Evolutionary conservation across 2,888 invertebrate genomes (phyloP).

Genomic region (Brachypalpus laphriformis): DNA sequence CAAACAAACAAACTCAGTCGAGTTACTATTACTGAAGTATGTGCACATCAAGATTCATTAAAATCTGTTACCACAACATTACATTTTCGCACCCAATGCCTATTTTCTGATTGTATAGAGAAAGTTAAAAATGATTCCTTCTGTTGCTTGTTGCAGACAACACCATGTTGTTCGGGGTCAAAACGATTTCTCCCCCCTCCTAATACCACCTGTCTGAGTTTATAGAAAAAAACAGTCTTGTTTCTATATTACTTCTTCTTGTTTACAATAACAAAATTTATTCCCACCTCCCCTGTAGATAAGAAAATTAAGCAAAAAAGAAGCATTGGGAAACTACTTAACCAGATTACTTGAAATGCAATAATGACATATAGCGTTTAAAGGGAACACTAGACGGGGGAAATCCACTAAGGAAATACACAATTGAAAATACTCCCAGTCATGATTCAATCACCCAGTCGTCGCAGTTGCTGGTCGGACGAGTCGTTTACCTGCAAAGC

Average conservation of each 20-base stretch:
- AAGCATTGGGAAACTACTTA: conserved; percentile 48
- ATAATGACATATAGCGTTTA: conserved; percentile 57
- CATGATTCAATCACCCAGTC: conserved; percentile 65
- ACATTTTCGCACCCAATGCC: neutral
- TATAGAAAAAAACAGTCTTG: neutral
- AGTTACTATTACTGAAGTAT: too few relatives aligned
- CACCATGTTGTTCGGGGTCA: neutral
- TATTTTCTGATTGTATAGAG: neutral
- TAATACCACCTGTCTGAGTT: neutral
- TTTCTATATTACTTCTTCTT: neutral
- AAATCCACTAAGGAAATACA: conserved; percentile 10
- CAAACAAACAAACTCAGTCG: too few relatives aligned
- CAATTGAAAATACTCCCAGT: conserved; percentile 65
- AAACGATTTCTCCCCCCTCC: neutral
- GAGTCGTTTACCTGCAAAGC: conserved; percentile 51
- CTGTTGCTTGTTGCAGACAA: neutral
- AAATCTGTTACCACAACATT: too few relatives aligned
- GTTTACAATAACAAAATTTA: neutral
- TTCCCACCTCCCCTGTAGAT: conserved; percentile 15
- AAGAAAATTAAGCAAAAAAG: conserved; percentile 19
- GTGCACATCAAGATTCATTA: too few relatives aligned
- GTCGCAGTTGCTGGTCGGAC: conserved; percentile 18
- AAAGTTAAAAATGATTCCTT: neutral
- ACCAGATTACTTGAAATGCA: conserved; percentile 62
- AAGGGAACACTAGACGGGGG: conserved; percentile 6